Evolutionary conservation across 2,797 vertebrate species (phyloP), one percentile per base, ranked within the genome.

Genomic region (Epinephelus coioides): DNA sequence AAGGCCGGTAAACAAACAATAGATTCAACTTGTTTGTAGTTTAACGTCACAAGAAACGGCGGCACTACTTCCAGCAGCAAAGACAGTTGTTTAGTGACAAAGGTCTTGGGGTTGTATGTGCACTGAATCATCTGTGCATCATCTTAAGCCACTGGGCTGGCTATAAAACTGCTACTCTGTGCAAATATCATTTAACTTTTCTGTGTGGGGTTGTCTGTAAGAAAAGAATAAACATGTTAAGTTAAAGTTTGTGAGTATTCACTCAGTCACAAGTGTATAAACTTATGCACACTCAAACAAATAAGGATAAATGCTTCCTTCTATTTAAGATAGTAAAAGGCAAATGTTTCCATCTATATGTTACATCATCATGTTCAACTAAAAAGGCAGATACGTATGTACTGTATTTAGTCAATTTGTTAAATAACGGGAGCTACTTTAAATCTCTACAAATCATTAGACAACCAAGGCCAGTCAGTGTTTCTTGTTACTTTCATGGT

Each of bases 1-100:
- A 70, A 61, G 73, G 61, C 43, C 43, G 49, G 54, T 69, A 76
- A 82, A 86, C 56, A 86, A 77, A 76, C 15, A 8, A 46, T 14
- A 27, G 19, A 71, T 23, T 54, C 21, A 23, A 11, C 19, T 30
- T 80, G 27, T 77, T 69, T 64, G 44, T 3, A 55, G 51, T 34
- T 64, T 56, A 47, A 63, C 59, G 44, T 69, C 23, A 57, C 40
- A 54, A 82, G 44, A 56, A 76, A 67, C 12, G 1, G 51, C 68
- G 25, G 38, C 56, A 54, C 51, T 14, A 5, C 14, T 44, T 53
- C 53, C 76, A 63, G 44, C 54, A 71, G 67, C 72, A 71, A 68
- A 69, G 40, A 70, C 0, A 65, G 40, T 27, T 47, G 12, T 55
- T 72, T 68, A 66, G 57, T 40, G 18, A 55, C 21, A 60, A 76